Evolutionary conservation across 1,140 invertebrate genomes (phyloP).

Genomic region (Cepaea nemoralis): DNA sequence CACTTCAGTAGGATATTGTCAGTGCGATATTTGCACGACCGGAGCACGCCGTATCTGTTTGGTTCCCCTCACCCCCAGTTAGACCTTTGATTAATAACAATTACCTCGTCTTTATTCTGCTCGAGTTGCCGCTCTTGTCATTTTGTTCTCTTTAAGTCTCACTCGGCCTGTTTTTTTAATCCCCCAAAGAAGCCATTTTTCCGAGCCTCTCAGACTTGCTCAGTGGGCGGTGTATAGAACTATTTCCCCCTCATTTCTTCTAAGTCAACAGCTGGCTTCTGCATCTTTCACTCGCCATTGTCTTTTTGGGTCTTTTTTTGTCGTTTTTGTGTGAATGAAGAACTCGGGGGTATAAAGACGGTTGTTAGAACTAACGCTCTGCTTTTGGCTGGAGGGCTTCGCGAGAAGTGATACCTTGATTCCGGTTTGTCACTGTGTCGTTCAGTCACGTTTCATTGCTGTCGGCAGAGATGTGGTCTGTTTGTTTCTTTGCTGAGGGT

Average conservation of each 20-base stretch:
- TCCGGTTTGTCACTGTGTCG: neutral
- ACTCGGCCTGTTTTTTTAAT: neutral
- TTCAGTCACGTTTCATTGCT: neutral
- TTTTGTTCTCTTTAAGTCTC: neutral
- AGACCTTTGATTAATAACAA: slow-evolving; percentile 7
- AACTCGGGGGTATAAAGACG: neutral
- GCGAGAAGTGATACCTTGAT: neutral
- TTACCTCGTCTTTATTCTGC: neutral
- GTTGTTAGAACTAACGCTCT: neutral
- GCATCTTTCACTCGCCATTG: neutral
- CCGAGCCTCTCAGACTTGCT: neutral
- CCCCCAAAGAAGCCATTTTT: too few relatives aligned
- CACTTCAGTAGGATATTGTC: too few relatives aligned
- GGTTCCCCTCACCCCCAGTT: neutral
- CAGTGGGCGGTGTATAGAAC: slow-evolving; percentile 1
- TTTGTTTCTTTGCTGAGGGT: too few relatives aligned
- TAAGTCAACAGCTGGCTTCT: neutral
- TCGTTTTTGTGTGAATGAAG: neutral
- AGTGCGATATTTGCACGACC: neutral
- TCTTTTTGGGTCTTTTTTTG: neutral
- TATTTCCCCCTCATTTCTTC: neutral
- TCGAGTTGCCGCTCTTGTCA: neutral
- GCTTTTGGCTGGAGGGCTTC: neutral
- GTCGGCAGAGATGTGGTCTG: neutral
- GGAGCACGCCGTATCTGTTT: neutral